Percentiles rank a stretch among this genome's conserved stretches.
phyloP scores from a whole-genome alignment of 2,888 invertebrate species.

The Leptopilina syphax region DNA sequence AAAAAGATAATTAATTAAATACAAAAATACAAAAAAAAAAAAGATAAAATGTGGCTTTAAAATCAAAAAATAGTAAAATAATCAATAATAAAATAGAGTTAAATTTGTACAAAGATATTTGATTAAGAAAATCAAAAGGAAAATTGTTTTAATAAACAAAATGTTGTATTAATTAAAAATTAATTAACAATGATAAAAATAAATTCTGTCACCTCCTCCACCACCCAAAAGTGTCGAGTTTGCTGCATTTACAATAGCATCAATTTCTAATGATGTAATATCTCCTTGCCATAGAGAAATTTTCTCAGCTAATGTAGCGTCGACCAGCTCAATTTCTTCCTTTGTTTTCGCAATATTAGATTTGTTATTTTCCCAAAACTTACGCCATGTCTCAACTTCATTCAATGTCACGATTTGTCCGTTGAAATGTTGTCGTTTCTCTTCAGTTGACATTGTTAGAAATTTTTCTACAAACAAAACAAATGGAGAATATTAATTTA shows the following conservation, averaged over 20 bases:
- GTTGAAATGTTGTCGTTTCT: slow-evolving; percentile 79
- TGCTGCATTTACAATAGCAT: slow-evolving; percentile 94
- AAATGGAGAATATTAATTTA: neutral
- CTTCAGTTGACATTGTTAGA: slow-evolving; percentile 78
- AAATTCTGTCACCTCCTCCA: slow-evolving; percentile 82
- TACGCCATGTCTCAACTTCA: slow-evolving; percentile 80
- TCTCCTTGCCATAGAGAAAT: slow-evolving; percentile 87
- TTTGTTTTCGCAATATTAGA: slow-evolving; percentile 69
- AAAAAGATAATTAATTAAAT: slow-evolving; percentile 25
- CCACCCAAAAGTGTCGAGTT: slow-evolving; percentile 87
- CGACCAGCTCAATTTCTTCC: slow-evolving; percentile 60
- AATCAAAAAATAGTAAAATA: neutral
- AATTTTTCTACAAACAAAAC: slow-evolving; percentile 74
- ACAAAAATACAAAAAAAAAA: neutral
- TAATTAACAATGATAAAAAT: too few species aligned
- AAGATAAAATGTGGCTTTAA: neutral
- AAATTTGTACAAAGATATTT: too few species aligned
- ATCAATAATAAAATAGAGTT: too few species aligned
- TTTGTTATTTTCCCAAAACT: slow-evolving; percentile 76
- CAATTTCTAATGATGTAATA: slow-evolving; percentile 90
- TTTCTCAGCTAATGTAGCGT: slow-evolving; percentile 78
- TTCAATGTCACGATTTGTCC: slow-evolving; percentile 74
- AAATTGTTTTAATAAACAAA: too few species aligned
- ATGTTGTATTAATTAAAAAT: too few species aligned
- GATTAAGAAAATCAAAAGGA: too few species aligned